Percentiles rank a stretch among this genome's conserved stretches.
These are phyloP conservation scores for Ectemnius continuus DNA, from an alignment of 2,888 invertebrate species.

Conservation along the genomic window DNA sequence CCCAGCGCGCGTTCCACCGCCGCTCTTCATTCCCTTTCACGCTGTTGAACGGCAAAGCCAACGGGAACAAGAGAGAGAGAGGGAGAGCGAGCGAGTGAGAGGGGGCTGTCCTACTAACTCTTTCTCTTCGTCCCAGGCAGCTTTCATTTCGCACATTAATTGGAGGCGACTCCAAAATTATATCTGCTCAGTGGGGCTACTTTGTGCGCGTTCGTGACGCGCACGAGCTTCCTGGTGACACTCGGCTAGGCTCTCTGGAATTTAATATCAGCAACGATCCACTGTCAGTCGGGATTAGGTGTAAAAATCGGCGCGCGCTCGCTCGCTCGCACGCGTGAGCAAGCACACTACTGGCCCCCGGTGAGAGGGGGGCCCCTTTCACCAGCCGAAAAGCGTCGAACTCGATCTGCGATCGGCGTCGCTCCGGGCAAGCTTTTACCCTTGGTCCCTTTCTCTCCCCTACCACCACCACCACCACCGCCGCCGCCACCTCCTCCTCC, in stretches of 20 bases:
- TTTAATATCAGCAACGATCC: constrained; percentile 51
- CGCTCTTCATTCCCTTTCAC: constrained; percentile 24
- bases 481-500: background rate
- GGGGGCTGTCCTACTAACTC: constrained; percentile 30
- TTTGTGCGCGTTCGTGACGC: constrained; percentile 35
- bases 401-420: constrained; percentile 40
- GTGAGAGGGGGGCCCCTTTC: too few relatives aligned
- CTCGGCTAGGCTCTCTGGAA: constrained; percentile 38
- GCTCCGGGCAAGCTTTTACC: constrained; percentile 34
- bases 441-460: background rate
- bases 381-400: constrained; percentile 1
- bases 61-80: background rate
- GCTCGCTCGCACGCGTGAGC: constrained; percentile 43
- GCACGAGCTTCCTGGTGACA: constrained; percentile 48
- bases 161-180: constrained; percentile 67
- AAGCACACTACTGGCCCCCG: too few relatives aligned
- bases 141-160: constrained; percentile 68
- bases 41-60: constrained; percentile 21
- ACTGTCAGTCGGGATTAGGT: constrained; percentile 46
- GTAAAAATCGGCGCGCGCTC: constrained; percentile 58
- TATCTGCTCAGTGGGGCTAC: constrained; percentile 59
- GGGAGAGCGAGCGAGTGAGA: background rate
- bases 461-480: background rate
- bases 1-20: constrained; percentile 19
- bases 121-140: constrained; percentile 49